Percentiles rank a stretch among this genome's conserved stretches.
Evolutionary conservation across 2,797 vertebrate species (phyloP).

Genomic region (Hybognathus amarus): DNA sequence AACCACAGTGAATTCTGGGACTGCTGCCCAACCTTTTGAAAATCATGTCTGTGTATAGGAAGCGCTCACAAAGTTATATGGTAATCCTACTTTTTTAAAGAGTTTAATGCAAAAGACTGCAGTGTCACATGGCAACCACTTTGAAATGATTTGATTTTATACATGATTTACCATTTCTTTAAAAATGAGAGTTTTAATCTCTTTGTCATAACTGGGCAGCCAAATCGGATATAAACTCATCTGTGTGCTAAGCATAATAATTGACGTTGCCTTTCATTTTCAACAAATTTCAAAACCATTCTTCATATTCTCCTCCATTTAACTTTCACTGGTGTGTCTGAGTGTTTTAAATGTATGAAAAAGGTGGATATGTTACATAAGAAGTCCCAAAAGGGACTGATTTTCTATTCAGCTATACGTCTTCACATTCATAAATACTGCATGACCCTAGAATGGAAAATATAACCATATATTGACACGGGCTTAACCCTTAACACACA

Average conservation of each 20-base stretch:
- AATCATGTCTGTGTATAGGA: background rate
- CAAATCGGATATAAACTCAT: conserved; percentile 25
- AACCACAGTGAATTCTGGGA: background rate
- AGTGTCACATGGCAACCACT: background rate
- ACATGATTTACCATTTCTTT: conserved; percentile 13
- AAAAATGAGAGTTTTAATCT: conserved; percentile 13
- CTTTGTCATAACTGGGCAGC: conserved; percentile 36
- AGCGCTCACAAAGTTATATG: background rate
- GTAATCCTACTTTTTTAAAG: background rate
- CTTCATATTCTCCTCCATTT: background rate
- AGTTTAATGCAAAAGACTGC: conserved; percentile 1
- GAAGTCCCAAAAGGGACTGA: conserved; percentile 7
- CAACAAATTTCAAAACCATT: background rate
- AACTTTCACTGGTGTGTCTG: background rate
- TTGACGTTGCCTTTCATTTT: background rate
- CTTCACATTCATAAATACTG: conserved; percentile 28
- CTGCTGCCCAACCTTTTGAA: background rate
- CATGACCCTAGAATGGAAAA: background rate
- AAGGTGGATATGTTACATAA: conserved; percentile 24
- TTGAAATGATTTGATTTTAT: conserved; percentile 17
- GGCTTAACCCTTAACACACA: background rate
- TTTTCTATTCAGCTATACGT: conserved; percentile 18
- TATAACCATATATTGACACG: conserved; percentile 5
- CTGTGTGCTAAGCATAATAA: background rate
- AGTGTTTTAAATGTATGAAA: conserved; percentile 26